Base-by-base conservation (phyloP, 2,113 vertebrate species). In the Columba livia region DNA sequence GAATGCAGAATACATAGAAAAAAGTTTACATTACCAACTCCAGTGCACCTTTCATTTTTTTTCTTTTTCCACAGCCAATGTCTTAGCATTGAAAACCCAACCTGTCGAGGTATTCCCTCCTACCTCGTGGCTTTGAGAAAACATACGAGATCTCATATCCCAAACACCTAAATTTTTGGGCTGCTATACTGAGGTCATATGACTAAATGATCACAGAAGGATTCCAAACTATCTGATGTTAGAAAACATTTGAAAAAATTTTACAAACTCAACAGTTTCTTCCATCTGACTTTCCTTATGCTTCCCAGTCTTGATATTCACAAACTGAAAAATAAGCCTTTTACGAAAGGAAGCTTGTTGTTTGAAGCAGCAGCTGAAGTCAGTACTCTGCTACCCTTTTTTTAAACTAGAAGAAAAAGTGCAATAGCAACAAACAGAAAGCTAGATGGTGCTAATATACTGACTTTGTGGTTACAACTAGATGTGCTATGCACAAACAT, bases 361-460 rank as follows among this genome's bases (percentile, higher is more conserved):
- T 71, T 64, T 0, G 3, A 75, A 61, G 57, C 66, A 89, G 56
- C 15, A 92, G 14, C 51, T 81, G 44, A 72, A 91, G 57, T 12
- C 10, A 25, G 23, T 6, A 53, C 56, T 64, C 42, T 36, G 34
- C 14, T 53, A 51, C 8, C 3, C 17, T 65, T 69, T 60, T 42
- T 42, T 47, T 18, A 40, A 57, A 8, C 28, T 38, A 26, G 21
- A 85, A 81, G 65, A 67, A 80, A 62, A 82, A 88, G 64, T 85
- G 91, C 50, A 94, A 48, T 92, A 90, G 81, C 91, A 82, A 32
- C 19, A 53, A 83, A 78, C 16, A 79, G 88, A 47, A 89, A 79
- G 96, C 95, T 96, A 97, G 95, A 93, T 96, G 95, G 95, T 86
- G 94, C 95, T 93, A 85, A 88, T 54, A 60, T 2, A 92, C 90